phyloP scores from a whole-genome alignment of 2,797 vertebrate species.

The Hipposideros larvatus region DNA sequence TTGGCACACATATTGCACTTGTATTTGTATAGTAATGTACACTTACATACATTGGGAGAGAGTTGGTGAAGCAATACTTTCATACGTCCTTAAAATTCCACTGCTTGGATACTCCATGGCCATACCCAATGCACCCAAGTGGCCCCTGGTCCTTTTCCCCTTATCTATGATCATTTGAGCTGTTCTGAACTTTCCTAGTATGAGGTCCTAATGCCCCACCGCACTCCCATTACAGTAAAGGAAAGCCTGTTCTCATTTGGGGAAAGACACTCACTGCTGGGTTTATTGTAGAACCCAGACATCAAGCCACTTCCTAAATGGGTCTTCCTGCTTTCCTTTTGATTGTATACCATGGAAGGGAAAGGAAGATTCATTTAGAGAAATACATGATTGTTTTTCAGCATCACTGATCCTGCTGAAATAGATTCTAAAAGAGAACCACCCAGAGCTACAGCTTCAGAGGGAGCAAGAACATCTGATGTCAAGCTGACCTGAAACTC shows the following conservation, averaged over 20 bases:
- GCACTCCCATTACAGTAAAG: neutral
- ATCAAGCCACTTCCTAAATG: neutral
- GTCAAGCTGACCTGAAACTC: neutral
- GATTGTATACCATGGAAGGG: neutral
- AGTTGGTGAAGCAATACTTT: neutral
- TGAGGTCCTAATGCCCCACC: neutral
- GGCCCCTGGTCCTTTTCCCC: neutral
- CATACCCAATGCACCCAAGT: neutral
- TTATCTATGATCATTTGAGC: neutral
- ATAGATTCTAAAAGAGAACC: constrained; percentile 4
- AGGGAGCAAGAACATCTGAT: neutral
- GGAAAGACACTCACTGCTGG: neutral
- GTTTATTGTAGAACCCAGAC: neutral
- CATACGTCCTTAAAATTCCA: neutral
- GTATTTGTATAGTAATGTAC: neutral
- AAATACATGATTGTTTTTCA: neutral
- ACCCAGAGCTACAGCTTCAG: neutral
- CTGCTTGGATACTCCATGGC: neutral
- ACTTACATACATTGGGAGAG: neutral
- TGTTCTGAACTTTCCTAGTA: neutral
- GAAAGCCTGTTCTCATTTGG: neutral
- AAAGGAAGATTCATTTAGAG: neutral
- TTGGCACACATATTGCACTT: neutral
- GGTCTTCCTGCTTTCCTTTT: neutral
- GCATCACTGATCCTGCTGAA: neutral